Evolutionary conservation across 2,113 vertebrate genomes (phyloP).

Genomic region (Aplodontia rufa): DNA sequence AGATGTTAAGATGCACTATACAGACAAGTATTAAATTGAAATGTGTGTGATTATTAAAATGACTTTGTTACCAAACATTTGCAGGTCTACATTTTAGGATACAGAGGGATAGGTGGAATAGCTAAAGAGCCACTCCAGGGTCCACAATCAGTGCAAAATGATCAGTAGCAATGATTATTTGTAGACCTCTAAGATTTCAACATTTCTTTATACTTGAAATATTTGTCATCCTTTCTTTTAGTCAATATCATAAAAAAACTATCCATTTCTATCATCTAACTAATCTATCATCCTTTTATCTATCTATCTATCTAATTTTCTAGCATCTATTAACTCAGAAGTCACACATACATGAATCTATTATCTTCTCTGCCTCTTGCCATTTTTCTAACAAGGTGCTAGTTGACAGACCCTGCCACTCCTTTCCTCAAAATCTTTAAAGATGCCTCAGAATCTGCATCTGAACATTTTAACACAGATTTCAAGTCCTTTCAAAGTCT

Average conservation of each 20-base stretch:
- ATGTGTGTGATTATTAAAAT: not conserved
- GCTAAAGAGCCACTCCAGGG: not conserved
- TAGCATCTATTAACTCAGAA: not conserved
- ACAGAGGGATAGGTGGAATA: not conserved
- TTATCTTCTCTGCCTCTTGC: not conserved
- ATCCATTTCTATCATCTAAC: not conserved
- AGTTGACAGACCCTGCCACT: not conserved
- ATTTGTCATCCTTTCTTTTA: not conserved
- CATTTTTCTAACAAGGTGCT: not conserved
- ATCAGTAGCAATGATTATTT: not conserved
- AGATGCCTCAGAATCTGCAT: not conserved
- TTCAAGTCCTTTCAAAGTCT: not conserved
- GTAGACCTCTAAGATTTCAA: not conserved
- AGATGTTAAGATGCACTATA: not conserved
- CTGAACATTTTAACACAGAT: not conserved
- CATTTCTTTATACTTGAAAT: not conserved
- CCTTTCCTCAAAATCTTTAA: not conserved
- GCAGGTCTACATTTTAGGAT: not conserved
- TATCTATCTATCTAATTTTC: too few relatives aligned
- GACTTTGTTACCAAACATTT: not conserved
- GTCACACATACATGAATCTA: not conserved
- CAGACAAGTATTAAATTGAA: not conserved
- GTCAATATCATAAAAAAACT: not conserved
- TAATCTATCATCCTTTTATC: not conserved
- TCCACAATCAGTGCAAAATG: not conserved